Percentiles rank a stretch among this genome's conserved stretches.
These are phyloP conservation scores for Geophilus truncorum DNA, from an alignment of 2,888 invertebrate genomes.

Conservation along the genomic window DNA sequence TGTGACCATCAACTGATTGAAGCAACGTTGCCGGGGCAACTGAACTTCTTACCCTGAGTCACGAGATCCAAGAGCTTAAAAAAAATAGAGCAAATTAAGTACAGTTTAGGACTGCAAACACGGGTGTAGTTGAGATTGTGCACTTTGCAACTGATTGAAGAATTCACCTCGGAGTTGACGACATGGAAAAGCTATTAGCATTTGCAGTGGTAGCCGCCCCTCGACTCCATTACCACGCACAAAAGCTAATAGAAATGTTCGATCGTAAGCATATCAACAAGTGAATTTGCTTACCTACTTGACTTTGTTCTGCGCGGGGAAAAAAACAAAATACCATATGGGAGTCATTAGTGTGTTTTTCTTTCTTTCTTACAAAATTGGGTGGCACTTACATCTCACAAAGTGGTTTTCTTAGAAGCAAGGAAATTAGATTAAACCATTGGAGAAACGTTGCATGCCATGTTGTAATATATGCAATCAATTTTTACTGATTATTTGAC, in stretches of 20 bases:
- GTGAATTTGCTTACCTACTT: not conserved
- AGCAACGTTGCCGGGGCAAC: not conserved
- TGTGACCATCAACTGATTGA: not conserved
- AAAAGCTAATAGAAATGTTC: not conserved
- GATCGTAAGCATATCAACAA: not conserved
- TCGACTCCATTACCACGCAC: not conserved
- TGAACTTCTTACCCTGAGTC: not conserved
- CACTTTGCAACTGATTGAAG: not conserved
- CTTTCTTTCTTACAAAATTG: too few species aligned
- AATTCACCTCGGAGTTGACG: not conserved
- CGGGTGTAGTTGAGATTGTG: not conserved
- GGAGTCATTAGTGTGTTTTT: not conserved
- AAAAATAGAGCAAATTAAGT: not conserved
- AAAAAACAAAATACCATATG: not conserved
- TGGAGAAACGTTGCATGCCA: too few species aligned
- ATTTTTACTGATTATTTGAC: too few species aligned
- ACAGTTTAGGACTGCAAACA: not conserved
- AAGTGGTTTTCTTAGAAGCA: too few species aligned
- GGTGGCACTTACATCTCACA: too few species aligned
- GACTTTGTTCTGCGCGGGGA: not conserved
- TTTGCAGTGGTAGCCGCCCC: not conserved
- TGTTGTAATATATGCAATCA: too few species aligned
- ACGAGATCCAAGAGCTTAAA: not conserved
- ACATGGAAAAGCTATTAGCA: not conserved
- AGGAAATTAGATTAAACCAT: too few species aligned